Percentiles rank a stretch among this genome's conserved stretches.
phyloP scores from a whole-genome alignment of 1,140 invertebrate genomes.

The Drosophila ambigua region DNA sequence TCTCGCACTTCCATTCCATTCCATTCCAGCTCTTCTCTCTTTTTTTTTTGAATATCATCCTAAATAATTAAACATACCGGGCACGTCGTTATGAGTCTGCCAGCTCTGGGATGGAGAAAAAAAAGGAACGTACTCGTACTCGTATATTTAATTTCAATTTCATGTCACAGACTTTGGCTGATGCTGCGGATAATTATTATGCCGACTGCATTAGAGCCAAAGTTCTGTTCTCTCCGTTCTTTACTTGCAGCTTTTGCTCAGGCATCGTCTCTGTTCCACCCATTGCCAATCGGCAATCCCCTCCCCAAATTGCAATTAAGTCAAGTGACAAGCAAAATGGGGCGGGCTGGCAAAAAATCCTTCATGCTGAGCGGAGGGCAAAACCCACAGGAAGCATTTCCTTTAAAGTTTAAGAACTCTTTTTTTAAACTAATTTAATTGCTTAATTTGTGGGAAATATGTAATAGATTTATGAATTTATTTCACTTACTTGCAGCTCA shows the following conservation, averaged over 20 bases:
- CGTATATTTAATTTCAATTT: slow-evolving; percentile 74
- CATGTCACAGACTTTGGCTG: slow-evolving; percentile 67
- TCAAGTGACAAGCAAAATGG: slow-evolving; percentile 69
- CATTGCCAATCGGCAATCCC: slow-evolving; percentile 20
- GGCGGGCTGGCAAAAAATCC: slow-evolving; percentile 29
- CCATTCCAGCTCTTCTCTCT: slow-evolving; percentile 5
- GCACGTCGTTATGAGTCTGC: slow-evolving; percentile 68
- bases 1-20: slow-evolving; percentile 18
- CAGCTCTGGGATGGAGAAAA: slow-evolving; percentile 11
- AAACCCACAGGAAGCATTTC: slow-evolving; percentile 1
- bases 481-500: too few relatives aligned
- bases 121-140: slow-evolving; percentile 58
- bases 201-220: slow-evolving; percentile 65
- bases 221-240: slow-evolving; percentile 34
- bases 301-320: slow-evolving; percentile 64
- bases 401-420: neutral
- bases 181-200: slow-evolving; percentile 76
- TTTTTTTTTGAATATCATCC: slow-evolving; percentile 73
- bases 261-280: neutral
- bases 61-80: slow-evolving; percentile 76
- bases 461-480: too few relatives aligned
- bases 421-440: slow-evolving; percentile 2
- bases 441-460: neutral
- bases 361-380: neutral
- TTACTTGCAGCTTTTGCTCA: slow-evolving; percentile 15